Evolutionary conservation across 1,140 invertebrate genomes (phyloP).

Genomic region (Pectinophora gossypiella): DNA sequence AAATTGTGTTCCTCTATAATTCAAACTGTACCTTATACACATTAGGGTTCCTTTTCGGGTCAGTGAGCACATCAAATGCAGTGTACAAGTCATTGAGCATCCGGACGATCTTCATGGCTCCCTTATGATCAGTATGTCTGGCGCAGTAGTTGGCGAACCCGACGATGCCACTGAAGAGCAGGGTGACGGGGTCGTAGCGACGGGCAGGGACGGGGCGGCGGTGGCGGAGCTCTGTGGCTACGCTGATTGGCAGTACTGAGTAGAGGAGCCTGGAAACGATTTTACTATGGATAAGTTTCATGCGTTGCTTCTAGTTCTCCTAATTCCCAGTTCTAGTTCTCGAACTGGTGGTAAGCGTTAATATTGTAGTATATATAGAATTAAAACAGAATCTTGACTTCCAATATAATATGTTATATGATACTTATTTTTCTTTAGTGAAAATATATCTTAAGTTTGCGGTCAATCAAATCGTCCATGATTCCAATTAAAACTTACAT

Average conservation of each 20-base stretch:
- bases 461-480: no score
- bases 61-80: constrained; percentile 92
- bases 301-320: no score
- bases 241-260: constrained; percentile 94
- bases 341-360: no score
- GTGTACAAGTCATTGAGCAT: constrained; percentile 95
- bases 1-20: no score
- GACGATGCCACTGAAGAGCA: constrained; percentile 96
- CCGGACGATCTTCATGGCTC: constrained; percentile 94
- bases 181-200: constrained; percentile 91
- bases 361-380: no score
- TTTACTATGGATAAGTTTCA: no score
- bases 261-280: constrained; percentile 88
- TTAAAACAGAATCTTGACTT: no score
- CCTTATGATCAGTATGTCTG: constrained; percentile 87
- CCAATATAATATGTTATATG: no score
- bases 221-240: constrained; percentile 94
- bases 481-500: no score
- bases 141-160: constrained; percentile 93
- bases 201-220: constrained; percentile 90
- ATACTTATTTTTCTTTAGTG: no score
- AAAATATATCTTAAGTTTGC: no score
- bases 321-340: no score
- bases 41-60: constrained; percentile 92
- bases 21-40: constrained; percentile 89